Conservation (phyloP, 2,113 vertebrate species). For the Hippocampus comes region DNA sequence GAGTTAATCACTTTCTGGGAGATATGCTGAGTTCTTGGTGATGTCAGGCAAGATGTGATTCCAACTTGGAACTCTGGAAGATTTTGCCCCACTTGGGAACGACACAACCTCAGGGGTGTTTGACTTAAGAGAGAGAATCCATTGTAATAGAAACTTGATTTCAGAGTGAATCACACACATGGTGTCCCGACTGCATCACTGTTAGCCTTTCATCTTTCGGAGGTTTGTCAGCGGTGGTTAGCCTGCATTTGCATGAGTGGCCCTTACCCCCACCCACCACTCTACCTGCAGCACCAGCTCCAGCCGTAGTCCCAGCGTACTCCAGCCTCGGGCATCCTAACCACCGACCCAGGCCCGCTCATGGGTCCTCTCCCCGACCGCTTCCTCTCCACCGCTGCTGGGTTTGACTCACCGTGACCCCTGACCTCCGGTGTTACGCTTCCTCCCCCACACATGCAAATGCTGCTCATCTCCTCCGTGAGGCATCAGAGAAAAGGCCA, state of each 20-base stretch:
- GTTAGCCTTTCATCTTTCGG: slow-evolving; percentile 18
- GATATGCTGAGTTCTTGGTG: background rate
- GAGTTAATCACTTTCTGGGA: background rate
- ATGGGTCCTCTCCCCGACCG: slow-evolving; percentile 63
- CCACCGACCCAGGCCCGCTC: slow-evolving; percentile 62
- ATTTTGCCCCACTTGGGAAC: background rate
- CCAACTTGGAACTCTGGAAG: background rate
- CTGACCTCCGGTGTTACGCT: slow-evolving; percentile 59
- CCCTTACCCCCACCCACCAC: slow-evolving; percentile 49
- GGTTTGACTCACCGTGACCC: slow-evolving; percentile 73
- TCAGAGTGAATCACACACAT: background rate
- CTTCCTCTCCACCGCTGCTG: slow-evolving; percentile 61
- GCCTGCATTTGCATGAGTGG: slow-evolving; percentile 62
- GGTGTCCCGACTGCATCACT: slow-evolving; percentile 5
- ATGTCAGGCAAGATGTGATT: background rate
- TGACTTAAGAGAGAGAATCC: background rate
- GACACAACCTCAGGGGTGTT: background rate
- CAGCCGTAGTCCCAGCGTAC: slow-evolving; percentile 61
- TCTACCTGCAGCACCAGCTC: slow-evolving; percentile 41
- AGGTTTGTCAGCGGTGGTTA: slow-evolving; percentile 43
- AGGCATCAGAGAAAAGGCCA: slow-evolving; percentile 60
- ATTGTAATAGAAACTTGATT: background rate
- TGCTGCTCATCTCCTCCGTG: slow-evolving; percentile 57
- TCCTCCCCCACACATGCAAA: slow-evolving; percentile 77
- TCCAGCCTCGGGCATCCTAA: slow-evolving; percentile 60